Evolutionary conservation across 2,113 vertebrate genomes (phyloP).

Genomic region (Lophotis ruficrista): DNA sequence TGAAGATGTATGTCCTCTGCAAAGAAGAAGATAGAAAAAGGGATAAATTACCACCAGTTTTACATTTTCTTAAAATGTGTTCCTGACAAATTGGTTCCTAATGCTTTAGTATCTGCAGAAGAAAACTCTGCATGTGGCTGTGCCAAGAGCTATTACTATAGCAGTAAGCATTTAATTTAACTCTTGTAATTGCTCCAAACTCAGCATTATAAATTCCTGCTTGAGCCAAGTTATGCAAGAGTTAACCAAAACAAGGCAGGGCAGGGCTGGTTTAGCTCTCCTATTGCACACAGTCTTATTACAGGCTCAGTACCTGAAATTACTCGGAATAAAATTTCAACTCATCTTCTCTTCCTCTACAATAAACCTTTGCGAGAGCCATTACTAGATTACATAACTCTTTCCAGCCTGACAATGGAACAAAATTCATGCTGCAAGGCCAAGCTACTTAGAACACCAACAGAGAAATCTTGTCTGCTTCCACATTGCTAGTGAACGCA

Average conservation of each 20-base stretch:
- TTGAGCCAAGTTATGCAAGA: background rate
- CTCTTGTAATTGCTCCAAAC: background rate
- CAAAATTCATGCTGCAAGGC: background rate
- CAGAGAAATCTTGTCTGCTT: background rate
- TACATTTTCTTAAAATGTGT: background rate
- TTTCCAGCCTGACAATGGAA: background rate
- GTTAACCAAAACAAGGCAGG: background rate
- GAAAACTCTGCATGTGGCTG: background rate
- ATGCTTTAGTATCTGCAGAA: background rate
- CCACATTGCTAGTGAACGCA: background rate
- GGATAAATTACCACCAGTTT: background rate
- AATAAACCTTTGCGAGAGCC: background rate
- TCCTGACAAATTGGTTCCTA: background rate
- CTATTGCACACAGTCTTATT: background rate
- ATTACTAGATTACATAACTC: background rate
- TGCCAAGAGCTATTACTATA: background rate
- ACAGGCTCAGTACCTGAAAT: background rate
- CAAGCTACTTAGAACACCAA: background rate
- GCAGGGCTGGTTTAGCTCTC: background rate
- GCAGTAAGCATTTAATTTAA: background rate
- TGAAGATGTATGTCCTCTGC: slow-evolving; percentile 95
- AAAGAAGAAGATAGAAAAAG: background rate
- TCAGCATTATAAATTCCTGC: background rate
- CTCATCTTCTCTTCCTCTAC: background rate
- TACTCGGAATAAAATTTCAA: background rate